Evolutionary conservation across 2,113 vertebrate genomes (phyloP).

Genomic region (Platichthys stellatus): DNA sequence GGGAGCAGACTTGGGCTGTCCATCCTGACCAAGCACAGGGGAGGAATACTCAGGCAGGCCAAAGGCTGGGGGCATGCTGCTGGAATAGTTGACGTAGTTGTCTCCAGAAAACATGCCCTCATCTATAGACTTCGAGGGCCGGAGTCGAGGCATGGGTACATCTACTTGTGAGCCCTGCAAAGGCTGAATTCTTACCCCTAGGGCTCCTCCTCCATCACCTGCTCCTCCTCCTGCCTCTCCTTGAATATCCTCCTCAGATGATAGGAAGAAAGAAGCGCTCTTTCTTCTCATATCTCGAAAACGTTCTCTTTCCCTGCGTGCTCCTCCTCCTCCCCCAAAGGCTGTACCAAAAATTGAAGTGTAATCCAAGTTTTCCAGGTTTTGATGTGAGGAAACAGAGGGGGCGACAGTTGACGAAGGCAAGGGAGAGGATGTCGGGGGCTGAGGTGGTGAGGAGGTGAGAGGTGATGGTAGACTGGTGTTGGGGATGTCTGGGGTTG

Average conservation of each 20-base stretch:
- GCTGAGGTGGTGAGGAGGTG: slow-evolving; percentile 75
- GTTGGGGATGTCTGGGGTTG: slow-evolving; percentile 54
- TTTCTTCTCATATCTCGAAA: slow-evolving; percentile 89
- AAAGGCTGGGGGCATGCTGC: slow-evolving; percentile 85
- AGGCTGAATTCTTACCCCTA: slow-evolving; percentile 64
- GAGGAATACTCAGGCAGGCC: slow-evolving; percentile 85
- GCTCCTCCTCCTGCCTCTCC: slow-evolving; percentile 72
- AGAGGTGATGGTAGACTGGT: slow-evolving; percentile 81
- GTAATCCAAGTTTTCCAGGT: slow-evolving; percentile 83
- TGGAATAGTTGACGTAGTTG: slow-evolving; percentile 84
- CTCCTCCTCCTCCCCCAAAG: slow-evolving; percentile 80
- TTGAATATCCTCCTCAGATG: slow-evolving; percentile 86
- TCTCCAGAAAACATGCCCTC: slow-evolving; percentile 92
- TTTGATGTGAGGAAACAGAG: slow-evolving; percentile 63
- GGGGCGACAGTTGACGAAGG: slow-evolving; percentile 70
- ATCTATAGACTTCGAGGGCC: slow-evolving; percentile 92
- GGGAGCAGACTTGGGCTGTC: slow-evolving; percentile 78
- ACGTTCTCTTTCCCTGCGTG: slow-evolving; percentile 88
- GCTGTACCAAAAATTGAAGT: slow-evolving; percentile 83
- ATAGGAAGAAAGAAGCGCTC: slow-evolving; percentile 91
- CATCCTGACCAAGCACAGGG: slow-evolving; percentile 70
- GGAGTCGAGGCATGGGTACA: slow-evolving; percentile 83
- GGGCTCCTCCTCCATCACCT: slow-evolving; percentile 45
- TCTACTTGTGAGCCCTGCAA: slow-evolving; percentile 74
- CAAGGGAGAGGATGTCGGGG: slow-evolving; percentile 79